Base-by-base conservation (phyloP, 2,888 invertebrate genomes). In the Cephus nigrinus region DNA sequence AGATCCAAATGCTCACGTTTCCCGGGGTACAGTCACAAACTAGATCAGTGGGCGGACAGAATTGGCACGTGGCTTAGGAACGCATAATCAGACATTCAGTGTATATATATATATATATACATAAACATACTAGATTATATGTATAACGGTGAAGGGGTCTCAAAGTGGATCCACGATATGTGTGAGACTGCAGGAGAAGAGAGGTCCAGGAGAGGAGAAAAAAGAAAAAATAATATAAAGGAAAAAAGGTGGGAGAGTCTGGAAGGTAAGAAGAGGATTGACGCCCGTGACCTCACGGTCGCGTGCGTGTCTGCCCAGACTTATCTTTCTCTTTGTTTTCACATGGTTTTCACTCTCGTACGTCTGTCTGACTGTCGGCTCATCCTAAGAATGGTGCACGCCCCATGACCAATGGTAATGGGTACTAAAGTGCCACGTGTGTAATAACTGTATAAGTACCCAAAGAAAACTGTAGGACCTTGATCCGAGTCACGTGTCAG, bases 231-330 rank as follows among this genome's bases (percentile, higher is more conserved):
- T 15, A 33, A 71, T 5, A 31, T 31, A 71, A 71, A 71, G 71
- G 36, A 76, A 76, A 79, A 78, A 77, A 35, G 75, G 68, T 36
- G 75, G 55, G 35, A 36, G 40, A 40, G 73, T 73, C 77, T 74
- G 75, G 75, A 75, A 74, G 75, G 76, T 80, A 77, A 78, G 79
- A 80, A 78, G 74, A 33, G 77, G 79, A 76, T 81, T 81, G 81
- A 80, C 81, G 81, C 81, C 80, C 81, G 81, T 81, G 81, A 81
- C 81, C 81, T 73, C 76, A 15, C 75, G 75, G 79, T 81, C 81
- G 81, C 81, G 80, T 80, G 81, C 81, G 75, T 78, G 78, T 77
- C 78, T 76, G 55, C 74, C 11, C 30, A 71, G 31, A 71, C 35
- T 33, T 74, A 30, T 74, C 76, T 40, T 74, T 76, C 77, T 79